Evolutionary conservation across 2,113 vertebrate genomes (phyloP), one percentile per base, ranked within the genome.

Genomic region (Egretta garzetta): DNA sequence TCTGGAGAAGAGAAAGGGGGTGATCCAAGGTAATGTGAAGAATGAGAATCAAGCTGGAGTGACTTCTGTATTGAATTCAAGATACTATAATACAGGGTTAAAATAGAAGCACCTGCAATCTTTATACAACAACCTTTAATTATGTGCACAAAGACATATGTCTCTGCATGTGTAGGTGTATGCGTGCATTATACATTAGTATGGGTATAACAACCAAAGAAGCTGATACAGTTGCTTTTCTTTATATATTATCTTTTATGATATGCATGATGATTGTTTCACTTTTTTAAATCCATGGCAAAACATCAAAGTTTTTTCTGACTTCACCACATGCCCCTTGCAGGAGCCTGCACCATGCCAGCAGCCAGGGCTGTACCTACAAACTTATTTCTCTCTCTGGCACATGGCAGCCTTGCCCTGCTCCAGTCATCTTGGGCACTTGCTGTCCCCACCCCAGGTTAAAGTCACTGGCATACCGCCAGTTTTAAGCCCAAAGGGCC

Each of bases 91-190:
- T 26, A 63, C 26, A 70, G 63, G 43, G 86, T 91, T 90, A 91
- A 95, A 87, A 71, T 7, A 81, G 86, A 95, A 79, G 26, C n/a
- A 87, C 39, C 74, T 79, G 55, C 47, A 86, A 47, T 60, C 70
- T 89, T 93, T 33, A 28, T 55, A 41, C 43, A 85, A 63, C 76
- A 63, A 30, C 18, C 67, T 91, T 58, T 60, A 91, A 88, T 80
- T 91, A 81, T 1, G 8, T 49, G 49, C 89, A 87, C 26, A 41
- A 43, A 87, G 58, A 28, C 63, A 5, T 13, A 10, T 9, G 21
- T 80, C 83, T 80, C 58, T 27, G 33, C 7, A 0, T 16, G 53
- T 14, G 79, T 39, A 66, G 58, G 58, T 88, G 45, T 43, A 21
- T 55, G 22, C 62, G 14, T 32, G n/a, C 23, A 14, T 67, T 55